Conservation (phyloP, 2,113 vertebrate species). For the Gobiocypris rarus region DNA sequence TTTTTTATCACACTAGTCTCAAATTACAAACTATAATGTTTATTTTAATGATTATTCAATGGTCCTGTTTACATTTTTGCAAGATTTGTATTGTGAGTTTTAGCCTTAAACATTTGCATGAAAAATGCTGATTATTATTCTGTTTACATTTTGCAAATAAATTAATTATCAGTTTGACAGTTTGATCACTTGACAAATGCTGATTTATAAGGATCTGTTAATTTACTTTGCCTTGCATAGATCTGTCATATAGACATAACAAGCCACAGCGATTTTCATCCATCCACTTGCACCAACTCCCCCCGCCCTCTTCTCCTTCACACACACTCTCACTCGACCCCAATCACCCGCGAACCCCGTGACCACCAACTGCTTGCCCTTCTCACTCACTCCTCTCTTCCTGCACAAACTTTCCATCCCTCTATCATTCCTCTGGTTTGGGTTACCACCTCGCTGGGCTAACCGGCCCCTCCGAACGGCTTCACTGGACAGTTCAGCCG, state of each 20-base stretch:
- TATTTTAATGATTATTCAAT: not conserved
- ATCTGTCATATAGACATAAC: slow-evolving; percentile 61
- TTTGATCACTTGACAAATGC: no score
- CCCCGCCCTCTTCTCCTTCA: slow-evolving; percentile 21
- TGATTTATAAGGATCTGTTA: no score
- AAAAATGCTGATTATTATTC: not conserved
- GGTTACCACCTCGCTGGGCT: slow-evolving; percentile 54
- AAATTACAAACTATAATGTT: not conserved
- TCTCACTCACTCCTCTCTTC: slow-evolving; percentile 67
- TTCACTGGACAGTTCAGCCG: not conserved
- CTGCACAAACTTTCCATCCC: slow-evolving; percentile 68
- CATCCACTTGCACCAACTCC: not conserved
- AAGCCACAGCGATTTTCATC: slow-evolving; percentile 33
- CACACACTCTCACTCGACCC: slow-evolving; percentile 47
- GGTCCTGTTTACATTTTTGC: not conserved
- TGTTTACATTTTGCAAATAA: not conserved
- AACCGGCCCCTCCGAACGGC: slow-evolving; percentile 7
- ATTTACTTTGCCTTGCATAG: not conserved
- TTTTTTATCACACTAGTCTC: not conserved
- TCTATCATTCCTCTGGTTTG: slow-evolving; percentile 51
- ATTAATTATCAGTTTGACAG: not conserved
- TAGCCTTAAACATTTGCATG: not conserved
- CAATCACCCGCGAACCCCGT: slow-evolving; percentile 56
- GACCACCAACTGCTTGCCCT: slow-evolving; percentile 73
- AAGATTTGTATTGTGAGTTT: not conserved